phyloP scores from a whole-genome alignment of 2,888 invertebrate genomes.

The Latrodectus hesperus region DNA sequence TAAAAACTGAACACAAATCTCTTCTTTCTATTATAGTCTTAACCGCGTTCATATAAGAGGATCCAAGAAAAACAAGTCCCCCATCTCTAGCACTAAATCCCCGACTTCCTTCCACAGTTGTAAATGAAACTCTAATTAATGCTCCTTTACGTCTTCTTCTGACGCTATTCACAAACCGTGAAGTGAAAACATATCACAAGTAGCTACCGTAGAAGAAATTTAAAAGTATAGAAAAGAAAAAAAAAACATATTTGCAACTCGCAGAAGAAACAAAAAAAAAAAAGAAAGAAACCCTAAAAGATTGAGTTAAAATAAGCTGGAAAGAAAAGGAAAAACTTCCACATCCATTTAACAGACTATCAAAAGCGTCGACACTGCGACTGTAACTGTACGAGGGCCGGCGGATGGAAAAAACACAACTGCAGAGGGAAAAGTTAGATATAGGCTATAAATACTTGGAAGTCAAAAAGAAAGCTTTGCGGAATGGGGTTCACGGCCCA shows the following conservation, averaged over 20 bases:
- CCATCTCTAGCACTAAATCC: slow-evolving; percentile 37
- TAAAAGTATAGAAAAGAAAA: slow-evolving; percentile 15
- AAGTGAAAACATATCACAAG: slow-evolving; percentile 56
- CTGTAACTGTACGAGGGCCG: slow-evolving; percentile 33
- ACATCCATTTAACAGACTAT: slow-evolving; percentile 44
- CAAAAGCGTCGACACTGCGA: slow-evolving; percentile 56
- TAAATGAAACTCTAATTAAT: slow-evolving; percentile 58
- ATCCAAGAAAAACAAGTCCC: slow-evolving; percentile 18
- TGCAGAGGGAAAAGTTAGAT: background rate
- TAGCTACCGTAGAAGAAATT: slow-evolving; percentile 63
- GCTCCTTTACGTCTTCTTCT: slow-evolving; percentile 8
- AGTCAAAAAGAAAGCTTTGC: slow-evolving; percentile 31
- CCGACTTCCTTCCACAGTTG: slow-evolving; percentile 3
- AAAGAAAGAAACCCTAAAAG: slow-evolving; percentile 1
- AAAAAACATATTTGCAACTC: background rate
- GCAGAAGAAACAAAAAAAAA: background rate
- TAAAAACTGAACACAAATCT: background rate
- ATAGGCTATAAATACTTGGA: slow-evolving; percentile 51
- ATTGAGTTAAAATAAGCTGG: slow-evolving; percentile 1
- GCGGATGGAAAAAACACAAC: background rate
- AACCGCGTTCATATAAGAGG: background rate
- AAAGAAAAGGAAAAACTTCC: slow-evolving; percentile 15
- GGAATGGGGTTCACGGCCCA: slow-evolving; percentile 52
- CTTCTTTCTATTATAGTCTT: background rate
- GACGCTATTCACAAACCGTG: slow-evolving; percentile 40